phyloP scores from a whole-genome alignment of 2,113 vertebrate species.

The Oceanodroma tethys region DNA sequence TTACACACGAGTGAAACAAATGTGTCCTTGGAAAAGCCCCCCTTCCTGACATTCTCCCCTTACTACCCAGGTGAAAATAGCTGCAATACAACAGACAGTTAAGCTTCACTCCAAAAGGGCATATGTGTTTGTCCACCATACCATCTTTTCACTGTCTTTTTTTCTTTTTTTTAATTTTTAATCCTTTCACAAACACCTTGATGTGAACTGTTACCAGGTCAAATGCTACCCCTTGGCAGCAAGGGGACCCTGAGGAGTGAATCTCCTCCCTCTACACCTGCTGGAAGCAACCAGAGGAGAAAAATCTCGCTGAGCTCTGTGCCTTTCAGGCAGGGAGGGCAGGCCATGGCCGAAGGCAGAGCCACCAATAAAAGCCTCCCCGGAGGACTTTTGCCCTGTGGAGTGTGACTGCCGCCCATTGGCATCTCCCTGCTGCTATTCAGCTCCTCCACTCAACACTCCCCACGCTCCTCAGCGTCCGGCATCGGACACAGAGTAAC shows the following conservation, averaged over 20 bases:
- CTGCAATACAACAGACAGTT: too few species aligned
- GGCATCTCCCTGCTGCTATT: neutral
- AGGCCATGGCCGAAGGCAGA: neutral
- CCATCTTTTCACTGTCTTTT: fast-evolving
- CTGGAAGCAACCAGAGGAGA: fast-evolving
- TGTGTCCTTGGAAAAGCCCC: fast-evolving
- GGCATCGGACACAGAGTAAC: fast-evolving
- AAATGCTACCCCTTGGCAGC: neutral
- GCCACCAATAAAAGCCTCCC: neutral
- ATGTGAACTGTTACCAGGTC: neutral
- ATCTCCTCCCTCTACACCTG: neutral
- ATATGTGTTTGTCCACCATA: fast-evolving
- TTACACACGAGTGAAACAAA: fast-evolving
- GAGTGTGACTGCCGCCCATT: fast-evolving
- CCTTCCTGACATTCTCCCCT: fast-evolving
- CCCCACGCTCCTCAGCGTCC: fast-evolving
- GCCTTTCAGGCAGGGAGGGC: neutral
- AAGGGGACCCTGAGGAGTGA: fast-evolving
- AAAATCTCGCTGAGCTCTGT: fast-evolving
- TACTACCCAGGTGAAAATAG: fast-evolving
- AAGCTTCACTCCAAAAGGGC: neutral
- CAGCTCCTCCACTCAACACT: neutral
- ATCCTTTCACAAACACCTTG: fast-evolving
- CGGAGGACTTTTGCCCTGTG: fast-evolving
- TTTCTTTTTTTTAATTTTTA: neutral